Conservation (phyloP, 2,113 vertebrate species). For the Nesogale talazaci region DNA sequence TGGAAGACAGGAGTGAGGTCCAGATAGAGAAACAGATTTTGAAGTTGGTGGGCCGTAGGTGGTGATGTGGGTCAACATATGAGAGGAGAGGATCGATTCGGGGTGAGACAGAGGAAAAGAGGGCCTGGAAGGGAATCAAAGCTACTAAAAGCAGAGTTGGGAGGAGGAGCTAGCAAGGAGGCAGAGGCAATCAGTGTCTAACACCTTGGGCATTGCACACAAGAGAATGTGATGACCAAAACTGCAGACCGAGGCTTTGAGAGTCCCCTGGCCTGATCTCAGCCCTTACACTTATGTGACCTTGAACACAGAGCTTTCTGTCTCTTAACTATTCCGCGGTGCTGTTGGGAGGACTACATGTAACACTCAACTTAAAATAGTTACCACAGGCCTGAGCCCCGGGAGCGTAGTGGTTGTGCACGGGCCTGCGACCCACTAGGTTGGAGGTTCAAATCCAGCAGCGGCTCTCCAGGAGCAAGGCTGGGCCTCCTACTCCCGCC, state of each 20-base stretch:
- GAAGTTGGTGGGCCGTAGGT: neutral
- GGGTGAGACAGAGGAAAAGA: neutral
- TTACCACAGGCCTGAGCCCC: too few relatives aligned
- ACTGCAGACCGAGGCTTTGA: fast-evolving
- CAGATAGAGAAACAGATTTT: neutral
- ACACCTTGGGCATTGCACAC: fast-evolving
- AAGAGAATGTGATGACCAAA: fast-evolving
- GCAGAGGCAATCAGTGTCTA: fast-evolving
- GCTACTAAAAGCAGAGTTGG: neutral
- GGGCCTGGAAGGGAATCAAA: fast-evolving
- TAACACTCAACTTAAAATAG: neutral
- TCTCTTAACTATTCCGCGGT: neutral
- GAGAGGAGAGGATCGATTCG: too few relatives aligned
- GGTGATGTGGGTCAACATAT: neutral
- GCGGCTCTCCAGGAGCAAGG: too few relatives aligned
- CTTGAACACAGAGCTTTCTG: neutral
- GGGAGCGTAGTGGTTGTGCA: too few relatives aligned
- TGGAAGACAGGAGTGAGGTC: neutral
- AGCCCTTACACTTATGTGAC: neutral
- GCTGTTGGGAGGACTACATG: neutral
- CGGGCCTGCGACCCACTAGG: too few relatives aligned
- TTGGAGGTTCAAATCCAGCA: too few relatives aligned
- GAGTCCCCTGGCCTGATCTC: neutral
- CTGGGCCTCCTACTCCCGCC: too few relatives aligned
- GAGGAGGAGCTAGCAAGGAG: neutral